Base-by-base conservation (phyloP, 2,113 vertebrate genomes). In the Pomatorhinus ruficollis region DNA sequence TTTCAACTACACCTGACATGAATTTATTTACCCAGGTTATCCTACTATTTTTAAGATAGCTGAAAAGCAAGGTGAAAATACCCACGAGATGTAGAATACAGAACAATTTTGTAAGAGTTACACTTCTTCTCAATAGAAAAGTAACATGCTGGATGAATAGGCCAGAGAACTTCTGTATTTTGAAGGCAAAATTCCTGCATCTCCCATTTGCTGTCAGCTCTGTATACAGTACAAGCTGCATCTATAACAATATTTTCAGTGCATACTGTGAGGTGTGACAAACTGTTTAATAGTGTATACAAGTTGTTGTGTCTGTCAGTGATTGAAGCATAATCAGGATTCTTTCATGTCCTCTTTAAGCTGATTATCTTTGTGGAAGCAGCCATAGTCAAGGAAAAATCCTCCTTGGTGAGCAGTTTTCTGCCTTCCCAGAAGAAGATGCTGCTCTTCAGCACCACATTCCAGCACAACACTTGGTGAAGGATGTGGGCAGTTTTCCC, bases 171-270 rank as follows among this genome's bases (percentile, higher is more conserved):
- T 83, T 83, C 42, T 30, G 33, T 42, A 65, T 57, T 83, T 57
- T 74, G 71, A 80, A 83, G 50, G 71, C 50, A 80, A 31, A 88
- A 12, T 90, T 57, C 45, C 59, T 39, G 15, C 24, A 77, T 83
- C 23, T 90, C 52, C 39, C 63, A 74, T 80, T 54, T 91, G 54
- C 87, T 96, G 93, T 88, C 91, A 96, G 82, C 68, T 94, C 57
- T 30, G 4, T 63, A 70, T 85, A 88, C 54, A 77, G 45, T 28
- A 59, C 81, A 61, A 91, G 27, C 61, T 91, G 47, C 42, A 90
- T 63, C 84, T 88, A 96, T 93, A 85, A 94, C 44, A 93, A 93
- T 94, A 96, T 95, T 95, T 93, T 85, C 90, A 94, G 63, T 88
- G 69, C 20, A 57, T 19, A 37, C 57, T 70, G 24, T 80, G 79